Evolutionary conservation across 2,113 vertebrate species (phyloP), one percentile per base, ranked within the genome.

Genomic region (Bujurquina vittata): DNA sequence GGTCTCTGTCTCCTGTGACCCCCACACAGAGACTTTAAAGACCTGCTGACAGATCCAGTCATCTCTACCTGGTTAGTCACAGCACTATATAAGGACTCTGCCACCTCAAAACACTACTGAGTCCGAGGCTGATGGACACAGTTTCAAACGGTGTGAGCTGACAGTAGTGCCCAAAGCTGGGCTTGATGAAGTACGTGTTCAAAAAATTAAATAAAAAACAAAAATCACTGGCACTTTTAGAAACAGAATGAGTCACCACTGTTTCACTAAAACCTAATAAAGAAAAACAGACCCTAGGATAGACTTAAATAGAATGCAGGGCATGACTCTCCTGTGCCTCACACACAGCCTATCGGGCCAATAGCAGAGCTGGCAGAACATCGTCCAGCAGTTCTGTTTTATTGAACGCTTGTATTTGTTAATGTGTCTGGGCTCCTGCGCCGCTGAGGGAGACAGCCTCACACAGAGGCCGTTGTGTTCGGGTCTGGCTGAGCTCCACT

Each of bases 381-480:
- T 84, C 92, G 90, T 94, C 91, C 92, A 93, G 90, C 49, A 78
- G 86, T 87, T 77, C 85, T 74, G 86, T 92, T 95, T 95, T 94
- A 93, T 92, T 90, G 82, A 86, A 86, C 37, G 63, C 87, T 93
- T 90, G 88, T 93, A 90, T 94, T 95, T 94, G 92, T 94, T 93
- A 94, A 93, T 85, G 91, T 91, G 92, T 94, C 91, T 94, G 87
- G 87, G 89, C 89, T 90, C 77, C 79, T 84, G 75, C 79, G 43
- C 90, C 60, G 72, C 31, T 84, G 80, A 77, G 74, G 78, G 73
- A 80, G 79, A 52, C 37, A 79, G 75, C 65, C 69, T 55, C 92
- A 96, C 93, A 95, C 93, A 95, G 91, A 85, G 91, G 85, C 95
- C 91, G 88, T 94, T 95, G 92, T 95, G 86, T 83, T 56, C 69